Conservation (phyloP, 2,888 invertebrate species). For the Hartigia nigra region DNA sequence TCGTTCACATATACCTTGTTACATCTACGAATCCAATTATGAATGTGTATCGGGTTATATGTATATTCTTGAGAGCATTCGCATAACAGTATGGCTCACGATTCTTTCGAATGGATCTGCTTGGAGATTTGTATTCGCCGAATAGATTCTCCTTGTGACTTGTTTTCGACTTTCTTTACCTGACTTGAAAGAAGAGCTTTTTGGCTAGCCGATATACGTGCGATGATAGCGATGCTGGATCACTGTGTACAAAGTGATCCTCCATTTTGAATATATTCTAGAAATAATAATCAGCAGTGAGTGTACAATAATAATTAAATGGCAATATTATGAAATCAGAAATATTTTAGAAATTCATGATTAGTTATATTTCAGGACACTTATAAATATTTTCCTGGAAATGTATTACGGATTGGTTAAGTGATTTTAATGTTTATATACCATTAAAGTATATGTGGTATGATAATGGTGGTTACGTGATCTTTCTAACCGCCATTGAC, state of each 20-base stretch:
- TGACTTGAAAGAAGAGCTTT: not conserved
- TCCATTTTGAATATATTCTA: not conserved
- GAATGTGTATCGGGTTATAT: not conserved
- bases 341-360: not conserved
- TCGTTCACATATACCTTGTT: not conserved
- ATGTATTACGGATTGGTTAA: not conserved
- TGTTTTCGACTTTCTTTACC: not conserved
- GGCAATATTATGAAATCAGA: not conserved
- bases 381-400: not conserved
- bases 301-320: not conserved
- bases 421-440: too few species aligned
- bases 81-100: not conserved
- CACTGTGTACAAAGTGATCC: not conserved
- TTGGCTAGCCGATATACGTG: not conserved
- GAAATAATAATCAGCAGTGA: not conserved
- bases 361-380: not conserved
- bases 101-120: not conserved
- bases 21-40: not conserved
- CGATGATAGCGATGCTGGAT: too few species aligned
- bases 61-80: not conserved
- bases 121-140: not conserved
- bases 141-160: not conserved
- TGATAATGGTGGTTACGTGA: not conserved
- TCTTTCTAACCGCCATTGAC: not conserved
- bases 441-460: not conserved